Conservation (phyloP, 1,140 invertebrate species). For the Pectinophora gossypiella region DNA sequence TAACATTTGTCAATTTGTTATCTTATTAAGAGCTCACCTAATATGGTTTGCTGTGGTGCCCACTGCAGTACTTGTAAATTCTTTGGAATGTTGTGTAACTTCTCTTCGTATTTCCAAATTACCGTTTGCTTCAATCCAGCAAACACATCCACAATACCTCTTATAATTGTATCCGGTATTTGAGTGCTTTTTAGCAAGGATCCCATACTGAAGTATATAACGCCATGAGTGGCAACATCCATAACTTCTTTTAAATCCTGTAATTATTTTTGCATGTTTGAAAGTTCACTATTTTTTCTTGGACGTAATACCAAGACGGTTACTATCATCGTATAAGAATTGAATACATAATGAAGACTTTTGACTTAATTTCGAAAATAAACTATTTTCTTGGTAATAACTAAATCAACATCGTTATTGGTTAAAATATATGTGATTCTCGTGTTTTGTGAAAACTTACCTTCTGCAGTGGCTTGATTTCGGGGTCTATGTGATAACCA, state of each 20-base stretch:
- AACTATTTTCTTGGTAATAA: too few species aligned
- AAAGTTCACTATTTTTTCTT: too few species aligned
- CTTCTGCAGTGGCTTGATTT: slow-evolving; percentile 10
- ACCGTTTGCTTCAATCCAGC: slow-evolving; percentile 35
- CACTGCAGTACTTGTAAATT: slow-evolving; percentile 41
- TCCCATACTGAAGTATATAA: slow-evolving; percentile 79
- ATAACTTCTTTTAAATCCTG: slow-evolving; percentile 72
- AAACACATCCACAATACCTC: slow-evolving; percentile 28
- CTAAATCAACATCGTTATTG: too few species aligned
- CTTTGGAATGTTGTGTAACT: slow-evolving; percentile 24
- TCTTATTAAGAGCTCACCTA: too few species aligned
- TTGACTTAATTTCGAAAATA: too few species aligned
- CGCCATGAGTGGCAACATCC: slow-evolving; percentile 73
- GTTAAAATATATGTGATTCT: too few species aligned
- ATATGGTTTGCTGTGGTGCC: slow-evolving; percentile 39
- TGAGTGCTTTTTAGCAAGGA: slow-evolving; percentile 75
- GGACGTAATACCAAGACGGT: too few species aligned
- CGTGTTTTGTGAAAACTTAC: too few species aligned
- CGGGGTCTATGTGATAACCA: slow-evolving; percentile 14
- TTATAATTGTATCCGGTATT: slow-evolving; percentile 25
- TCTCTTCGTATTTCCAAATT: slow-evolving; percentile 46
- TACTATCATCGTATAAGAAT: too few species aligned
- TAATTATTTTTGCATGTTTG: too few species aligned
- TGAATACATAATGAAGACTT: too few species aligned
- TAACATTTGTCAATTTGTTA: too few species aligned